These are phyloP conservation scores for Venustaconcha ellipsiformis DNA, from an alignment of 1,140 invertebrate genomes.

Conservation along the genomic window DNA sequence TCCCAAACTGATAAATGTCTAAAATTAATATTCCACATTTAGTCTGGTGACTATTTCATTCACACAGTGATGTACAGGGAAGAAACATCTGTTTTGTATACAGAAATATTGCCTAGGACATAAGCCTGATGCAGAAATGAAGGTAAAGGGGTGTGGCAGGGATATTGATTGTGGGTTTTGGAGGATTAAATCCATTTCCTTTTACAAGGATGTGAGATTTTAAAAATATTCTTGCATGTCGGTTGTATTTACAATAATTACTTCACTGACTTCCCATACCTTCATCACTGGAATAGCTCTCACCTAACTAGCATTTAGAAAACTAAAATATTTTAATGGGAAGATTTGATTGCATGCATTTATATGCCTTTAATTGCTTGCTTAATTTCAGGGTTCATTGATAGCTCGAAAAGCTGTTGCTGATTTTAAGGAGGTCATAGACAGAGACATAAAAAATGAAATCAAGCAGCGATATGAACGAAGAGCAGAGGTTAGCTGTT, in stretches of 20 bases:
- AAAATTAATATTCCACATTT: too few relatives aligned
- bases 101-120: too few relatives aligned
- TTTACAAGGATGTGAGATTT: neutral
- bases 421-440: conserved; percentile 51
- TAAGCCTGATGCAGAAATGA: too few relatives aligned
- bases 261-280: neutral
- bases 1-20: too few relatives aligned
- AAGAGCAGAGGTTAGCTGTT: conserved; percentile 49
- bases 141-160: too few relatives aligned
- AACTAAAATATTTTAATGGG: neutral
- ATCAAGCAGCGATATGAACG: conserved; percentile 48
- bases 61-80: too few relatives aligned
- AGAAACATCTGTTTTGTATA: too few relatives aligned
- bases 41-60: too few relatives aligned
- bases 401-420: conserved; percentile 45
- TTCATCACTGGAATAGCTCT: neutral
- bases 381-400: conserved; percentile 29
- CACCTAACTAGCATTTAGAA: neutral
- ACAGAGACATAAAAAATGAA: conserved; percentile 34
- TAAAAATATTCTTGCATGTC: neutral
- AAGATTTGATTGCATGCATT: neutral
- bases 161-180: too few relatives aligned
- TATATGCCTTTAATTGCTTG: conserved; percentile 2
- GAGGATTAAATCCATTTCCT: too few relatives aligned
- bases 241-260: neutral